Evolutionary conservation across 1,140 invertebrate species (phyloP), one percentile per base, ranked within the genome.

Genomic region (Drosophila leontia): DNA sequence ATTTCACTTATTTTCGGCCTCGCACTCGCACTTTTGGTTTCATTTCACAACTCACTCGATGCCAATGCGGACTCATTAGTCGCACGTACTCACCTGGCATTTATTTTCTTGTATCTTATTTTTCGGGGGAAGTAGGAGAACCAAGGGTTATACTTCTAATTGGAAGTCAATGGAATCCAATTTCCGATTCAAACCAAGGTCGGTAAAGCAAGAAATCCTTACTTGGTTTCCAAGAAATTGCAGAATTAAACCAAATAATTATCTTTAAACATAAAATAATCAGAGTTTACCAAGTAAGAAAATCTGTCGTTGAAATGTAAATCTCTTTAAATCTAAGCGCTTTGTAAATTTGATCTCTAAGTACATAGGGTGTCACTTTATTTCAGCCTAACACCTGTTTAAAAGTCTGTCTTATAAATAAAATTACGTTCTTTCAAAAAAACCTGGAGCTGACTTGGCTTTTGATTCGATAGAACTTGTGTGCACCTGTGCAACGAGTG

Each of bases 1-100:
- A 64, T 45, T 79, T 55, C 47, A 79, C 60, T 79, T 78, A 79
- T 79, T 79, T 79, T 79, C 56, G 60, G 65, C 68, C 77, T 79
- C 65, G 76, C 45, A 45, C 42, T 45, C 45, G 45, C 59, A 78
- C 84, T 88, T 70, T 88, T 88, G 77, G 80, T 88, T 90, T 88
- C 85, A 81, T 85, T 88, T 90, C 59, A 48, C 60, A 85, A 63
- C 37, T 53, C 39, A 35, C 26, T 19, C 17, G 11, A 12, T 15
- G 17, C 34, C 51, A 45, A 17, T 55, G 37, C 9, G 34, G 35
- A 23, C 72, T 85, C 83, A 87, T 87, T 87, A 87, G 71, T 70
- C 68, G 47, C 75, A 63, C 78, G 72, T 71, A 65, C 41, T 65
- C 47, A 60, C 56, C 51, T 17, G 29, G 44, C 34, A 17, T 41